These are phyloP conservation scores for Chlorospingus flavigularis DNA, from an alignment of 2,797 vertebrate species.

Conservation along the genomic window DNA sequence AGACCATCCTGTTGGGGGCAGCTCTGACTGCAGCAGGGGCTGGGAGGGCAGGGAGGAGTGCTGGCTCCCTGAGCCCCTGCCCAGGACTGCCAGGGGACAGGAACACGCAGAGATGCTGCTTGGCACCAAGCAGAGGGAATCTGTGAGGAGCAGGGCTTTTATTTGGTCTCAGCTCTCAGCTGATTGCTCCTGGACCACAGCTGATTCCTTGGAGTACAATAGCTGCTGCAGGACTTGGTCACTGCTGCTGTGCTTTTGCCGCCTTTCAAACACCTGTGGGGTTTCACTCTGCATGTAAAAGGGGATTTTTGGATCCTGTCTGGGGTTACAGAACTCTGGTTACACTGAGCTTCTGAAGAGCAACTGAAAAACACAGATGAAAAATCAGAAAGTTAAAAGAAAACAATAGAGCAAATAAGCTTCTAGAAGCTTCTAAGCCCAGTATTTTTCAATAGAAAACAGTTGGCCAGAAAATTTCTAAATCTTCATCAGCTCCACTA, in stretches of 20 bases:
- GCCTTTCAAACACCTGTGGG: background rate
- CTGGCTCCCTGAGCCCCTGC: rapidly evolving
- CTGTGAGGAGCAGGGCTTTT: background rate
- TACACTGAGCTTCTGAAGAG: background rate
- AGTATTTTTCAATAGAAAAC: background rate
- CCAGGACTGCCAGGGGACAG: background rate
- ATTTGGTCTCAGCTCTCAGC: background rate
- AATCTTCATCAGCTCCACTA: background rate
- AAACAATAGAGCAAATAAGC: background rate
- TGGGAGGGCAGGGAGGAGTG: background rate
- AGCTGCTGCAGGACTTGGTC: background rate
- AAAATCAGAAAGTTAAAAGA: background rate
- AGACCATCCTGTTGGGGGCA: background rate
- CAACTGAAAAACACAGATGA: background rate
- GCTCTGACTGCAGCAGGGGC: background rate
- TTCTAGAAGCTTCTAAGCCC: background rate
- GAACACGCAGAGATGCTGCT: rapidly evolving
- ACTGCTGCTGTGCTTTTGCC: background rate
- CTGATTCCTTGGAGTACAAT: background rate
- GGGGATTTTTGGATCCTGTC: background rate
- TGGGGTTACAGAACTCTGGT: background rate
- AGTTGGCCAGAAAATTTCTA: background rate
- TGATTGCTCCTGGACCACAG: background rate
- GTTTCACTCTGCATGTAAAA: background rate
- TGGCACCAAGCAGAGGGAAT: background rate